These are phyloP conservation scores for Cariama cristata DNA, from an alignment of 2,113 vertebrate species.

Conservation along the genomic window DNA sequence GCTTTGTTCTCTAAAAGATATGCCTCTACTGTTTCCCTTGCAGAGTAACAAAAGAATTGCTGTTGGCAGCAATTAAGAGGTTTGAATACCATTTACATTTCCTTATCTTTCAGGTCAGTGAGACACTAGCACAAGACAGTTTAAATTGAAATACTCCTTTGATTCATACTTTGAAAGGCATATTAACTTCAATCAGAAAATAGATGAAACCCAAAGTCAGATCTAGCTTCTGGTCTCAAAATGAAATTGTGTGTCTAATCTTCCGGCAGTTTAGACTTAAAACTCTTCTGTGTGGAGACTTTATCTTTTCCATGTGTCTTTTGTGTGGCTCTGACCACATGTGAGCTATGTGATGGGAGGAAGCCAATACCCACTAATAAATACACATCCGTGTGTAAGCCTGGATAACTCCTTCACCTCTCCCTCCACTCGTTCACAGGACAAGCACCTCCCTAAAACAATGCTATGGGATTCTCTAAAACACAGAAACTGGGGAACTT, in stretches of 20 bases:
- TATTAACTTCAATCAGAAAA: slow-evolving; percentile 16
- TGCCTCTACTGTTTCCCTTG: slow-evolving; percentile 27
- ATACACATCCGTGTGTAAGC: not conserved
- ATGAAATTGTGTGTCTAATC: slow-evolving; percentile 2
- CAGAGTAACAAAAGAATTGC: slow-evolving; percentile 46
- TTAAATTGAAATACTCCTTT: slow-evolving; percentile 53
- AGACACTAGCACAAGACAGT: not conserved
- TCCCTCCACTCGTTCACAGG: not conserved
- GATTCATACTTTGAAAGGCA: slow-evolving; percentile 1
- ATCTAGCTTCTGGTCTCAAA: not conserved
- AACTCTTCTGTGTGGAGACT: not conserved
- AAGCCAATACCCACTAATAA: not conserved
- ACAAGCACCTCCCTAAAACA: not conserved
- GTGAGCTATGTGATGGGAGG: not conserved
- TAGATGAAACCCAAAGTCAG: slow-evolving; percentile 6
- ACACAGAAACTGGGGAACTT: not conserved
- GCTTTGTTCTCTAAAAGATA: slow-evolving; percentile 33
- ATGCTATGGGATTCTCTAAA: not conserved
- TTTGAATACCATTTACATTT: slow-evolving; percentile 61
- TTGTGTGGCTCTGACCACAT: not conserved
- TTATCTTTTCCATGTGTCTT: not conserved
- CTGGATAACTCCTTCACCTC: not conserved
- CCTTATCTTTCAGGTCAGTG: slow-evolving; percentile 56
- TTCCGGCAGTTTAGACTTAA: slow-evolving; percentile 16
- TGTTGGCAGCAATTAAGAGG: slow-evolving; percentile 59